Conservation (phyloP, 2,113 vertebrate species). For the Nettapus auritus region DNA sequence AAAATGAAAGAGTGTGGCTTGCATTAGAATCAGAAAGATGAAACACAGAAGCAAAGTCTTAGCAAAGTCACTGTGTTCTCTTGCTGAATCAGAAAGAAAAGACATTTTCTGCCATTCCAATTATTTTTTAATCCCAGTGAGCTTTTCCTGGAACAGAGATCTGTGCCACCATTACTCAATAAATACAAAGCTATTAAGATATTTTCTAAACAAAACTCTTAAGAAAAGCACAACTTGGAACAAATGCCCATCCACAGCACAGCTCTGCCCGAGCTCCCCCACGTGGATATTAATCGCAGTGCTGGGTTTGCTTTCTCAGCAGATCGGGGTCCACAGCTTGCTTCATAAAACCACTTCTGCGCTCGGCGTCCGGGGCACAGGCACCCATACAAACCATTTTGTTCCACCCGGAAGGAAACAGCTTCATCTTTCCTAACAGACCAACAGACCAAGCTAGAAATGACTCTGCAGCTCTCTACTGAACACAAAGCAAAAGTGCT, state of each 20-base stretch:
- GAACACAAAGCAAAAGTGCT: neutral
- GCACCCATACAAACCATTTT: accelerated
- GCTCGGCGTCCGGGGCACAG: accelerated
- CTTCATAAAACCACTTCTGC: neutral
- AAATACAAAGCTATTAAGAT: constrained; percentile 31
- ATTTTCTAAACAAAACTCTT: constrained; percentile 45
- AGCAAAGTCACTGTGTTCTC: constrained; percentile 1
- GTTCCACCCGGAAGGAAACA: neutral
- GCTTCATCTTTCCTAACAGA: neutral
- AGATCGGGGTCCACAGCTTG: accelerated
- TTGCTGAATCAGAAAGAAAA: neutral
- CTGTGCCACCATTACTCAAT: neutral
- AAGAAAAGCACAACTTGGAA: neutral
- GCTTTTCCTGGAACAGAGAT: constrained; percentile 33
- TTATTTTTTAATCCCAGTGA: constrained; percentile 43
- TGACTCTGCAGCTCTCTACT: neutral
- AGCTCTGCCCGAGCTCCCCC: constrained; percentile 21
- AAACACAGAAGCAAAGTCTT: constrained; percentile 8
- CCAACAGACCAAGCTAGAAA: neutral
- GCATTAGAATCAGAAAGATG: neutral
- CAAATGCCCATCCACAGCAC: neutral
- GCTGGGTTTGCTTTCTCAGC: too few relatives aligned
- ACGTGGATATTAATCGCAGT: neutral
- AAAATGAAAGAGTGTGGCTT: neutral
- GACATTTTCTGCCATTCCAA: neutral